Evolutionary conservation across 2,113 vertebrate genomes (phyloP).

Genomic region (Plecotus auritus): DNA sequence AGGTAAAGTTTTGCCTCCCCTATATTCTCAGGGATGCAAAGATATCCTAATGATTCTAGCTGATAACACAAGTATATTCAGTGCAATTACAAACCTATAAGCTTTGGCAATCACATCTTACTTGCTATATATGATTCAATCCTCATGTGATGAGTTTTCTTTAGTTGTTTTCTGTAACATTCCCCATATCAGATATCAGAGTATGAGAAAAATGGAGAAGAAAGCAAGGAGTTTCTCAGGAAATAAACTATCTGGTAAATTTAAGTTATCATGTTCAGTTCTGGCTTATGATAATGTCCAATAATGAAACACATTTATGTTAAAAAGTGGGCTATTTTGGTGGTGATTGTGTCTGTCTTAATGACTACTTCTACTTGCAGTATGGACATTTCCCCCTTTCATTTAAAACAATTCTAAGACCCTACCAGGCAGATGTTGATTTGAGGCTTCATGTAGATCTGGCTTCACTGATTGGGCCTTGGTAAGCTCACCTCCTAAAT

Average conservation of each 20-base stretch:
- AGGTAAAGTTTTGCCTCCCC: neutral
- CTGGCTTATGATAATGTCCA: neutral
- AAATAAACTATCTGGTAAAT: neutral
- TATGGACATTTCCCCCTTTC: neutral
- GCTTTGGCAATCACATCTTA: neutral
- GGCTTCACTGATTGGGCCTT: neutral
- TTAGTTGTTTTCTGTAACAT: neutral
- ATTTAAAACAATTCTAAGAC: conserved; percentile 29
- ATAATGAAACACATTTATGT: conserved; percentile 14
- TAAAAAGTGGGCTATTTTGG: neutral
- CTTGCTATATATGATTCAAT: neutral
- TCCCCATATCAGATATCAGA: neutral
- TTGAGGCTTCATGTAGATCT: neutral
- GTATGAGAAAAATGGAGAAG: neutral
- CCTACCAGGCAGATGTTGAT: neutral
- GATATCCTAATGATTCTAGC: neutral
- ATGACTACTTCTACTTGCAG: neutral
- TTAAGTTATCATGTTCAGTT: neutral
- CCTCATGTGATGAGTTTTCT: neutral
- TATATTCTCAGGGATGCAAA: neutral
- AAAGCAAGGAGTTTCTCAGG: neutral
- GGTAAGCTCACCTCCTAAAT: neutral
- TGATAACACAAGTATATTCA: neutral
- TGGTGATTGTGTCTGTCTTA: neutral
- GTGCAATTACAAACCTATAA: neutral